Evolutionary conservation across 2,113 vertebrate genomes (phyloP).

Genomic region (Calyptommatus sinebrachiatus): DNA sequence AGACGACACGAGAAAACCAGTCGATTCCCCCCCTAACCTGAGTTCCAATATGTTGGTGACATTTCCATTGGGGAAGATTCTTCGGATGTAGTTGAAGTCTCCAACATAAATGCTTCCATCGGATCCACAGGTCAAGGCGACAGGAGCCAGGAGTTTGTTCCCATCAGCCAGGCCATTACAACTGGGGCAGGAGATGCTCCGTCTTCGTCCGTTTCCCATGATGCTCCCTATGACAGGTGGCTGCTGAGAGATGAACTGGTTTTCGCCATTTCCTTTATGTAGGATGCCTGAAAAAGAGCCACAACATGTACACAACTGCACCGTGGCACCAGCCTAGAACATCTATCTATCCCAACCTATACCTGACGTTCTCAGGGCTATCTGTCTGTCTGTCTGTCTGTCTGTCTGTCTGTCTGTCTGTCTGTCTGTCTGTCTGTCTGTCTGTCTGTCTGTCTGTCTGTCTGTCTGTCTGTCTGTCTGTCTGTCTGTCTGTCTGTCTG

Average conservation of each 20-base stretch:
- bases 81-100: slow-evolving; percentile 97
- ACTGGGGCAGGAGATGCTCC: slow-evolving; percentile 97
- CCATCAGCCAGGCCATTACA: slow-evolving; percentile 97
- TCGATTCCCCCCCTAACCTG: slow-evolving; percentile 73
- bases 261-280: slow-evolving; percentile 97
- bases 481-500: too few relatives aligned
- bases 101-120: slow-evolving; percentile 97
- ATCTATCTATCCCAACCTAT: too few relatives aligned
- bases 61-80: slow-evolving; percentile 95
- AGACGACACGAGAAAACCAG: neutral
- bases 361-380: too few relatives aligned
- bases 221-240: slow-evolving; percentile 93
- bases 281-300: slow-evolving; percentile 82
- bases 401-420: too few relatives aligned
- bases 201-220: slow-evolving; percentile 94
- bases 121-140: slow-evolving; percentile 89
- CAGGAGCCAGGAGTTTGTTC: slow-evolving; percentile 95
- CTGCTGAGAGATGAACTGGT: slow-evolving; percentile 97
- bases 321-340: too few relatives aligned
- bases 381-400: too few relatives aligned
- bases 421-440: too few relatives aligned
- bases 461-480: too few relatives aligned
- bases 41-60: slow-evolving; percentile 96
- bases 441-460: too few relatives aligned
- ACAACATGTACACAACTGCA: neutral